A percentile compares a stretch with the other conserved stretches of the same genome.
Evolutionary conservation across 2,888 invertebrate species (phyloP).

Genomic region (Sabellastarte sp.): DNA sequence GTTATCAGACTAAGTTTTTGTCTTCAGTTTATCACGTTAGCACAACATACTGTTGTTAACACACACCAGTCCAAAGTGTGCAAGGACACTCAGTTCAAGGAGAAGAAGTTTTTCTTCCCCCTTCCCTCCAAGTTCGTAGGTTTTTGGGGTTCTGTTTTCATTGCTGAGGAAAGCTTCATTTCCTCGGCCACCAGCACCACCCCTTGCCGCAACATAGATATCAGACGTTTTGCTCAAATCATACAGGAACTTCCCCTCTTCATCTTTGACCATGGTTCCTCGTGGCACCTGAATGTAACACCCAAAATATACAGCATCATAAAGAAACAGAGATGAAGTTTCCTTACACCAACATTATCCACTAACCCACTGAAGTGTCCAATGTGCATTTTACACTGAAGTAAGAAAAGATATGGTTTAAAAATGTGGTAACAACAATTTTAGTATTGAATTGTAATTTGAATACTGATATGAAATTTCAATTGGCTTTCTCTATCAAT

Average conservation of each 20-base stretch:
- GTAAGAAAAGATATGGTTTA: too few relatives aligned
- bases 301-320: too few relatives aligned
- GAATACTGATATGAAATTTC: too few relatives aligned
- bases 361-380: too few relatives aligned
- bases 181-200: slow-evolving; percentile 94
- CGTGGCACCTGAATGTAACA: slow-evolving; percentile 28
- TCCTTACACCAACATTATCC: too few relatives aligned
- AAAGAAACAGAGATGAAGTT: too few relatives aligned
- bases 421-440: too few relatives aligned
- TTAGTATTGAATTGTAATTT: too few relatives aligned
- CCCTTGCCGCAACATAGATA: slow-evolving; percentile 89
- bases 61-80: slow-evolving; percentile 74
- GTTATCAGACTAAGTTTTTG: too few relatives aligned
- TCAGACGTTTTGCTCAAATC: slow-evolving; percentile 70
- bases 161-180: slow-evolving; percentile 87
- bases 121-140: slow-evolving; percentile 81
- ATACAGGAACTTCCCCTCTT: slow-evolving; percentile 66
- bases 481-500: too few relatives aligned
- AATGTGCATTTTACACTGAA: too few relatives aligned
- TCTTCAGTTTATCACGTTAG: too few relatives aligned
- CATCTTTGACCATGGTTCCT: slow-evolving; percentile 71
- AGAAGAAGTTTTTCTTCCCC: slow-evolving; percentile 68
- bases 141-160: slow-evolving; percentile 74
- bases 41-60: background rate
- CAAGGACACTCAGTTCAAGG: slow-evolving; percentile 87